phyloP scores from a whole-genome alignment of 2,113 vertebrate species.

The Actenoides lindsayi region DNA sequence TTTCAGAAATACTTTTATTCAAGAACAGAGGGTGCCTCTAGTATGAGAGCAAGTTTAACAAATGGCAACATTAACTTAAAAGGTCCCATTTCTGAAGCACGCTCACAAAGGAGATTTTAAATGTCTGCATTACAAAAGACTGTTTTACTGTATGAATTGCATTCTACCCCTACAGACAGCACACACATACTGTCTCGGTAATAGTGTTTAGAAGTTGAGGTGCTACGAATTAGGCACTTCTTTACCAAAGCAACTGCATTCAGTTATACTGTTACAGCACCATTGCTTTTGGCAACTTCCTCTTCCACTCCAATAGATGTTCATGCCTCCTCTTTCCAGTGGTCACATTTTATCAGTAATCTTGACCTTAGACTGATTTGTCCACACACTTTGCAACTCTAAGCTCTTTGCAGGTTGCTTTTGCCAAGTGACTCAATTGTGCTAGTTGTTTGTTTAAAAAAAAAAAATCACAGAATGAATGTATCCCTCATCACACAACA shows the following conservation, averaged over 20 bases:
- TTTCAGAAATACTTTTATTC: neutral
- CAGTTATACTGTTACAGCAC: neutral
- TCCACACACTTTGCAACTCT: neutral
- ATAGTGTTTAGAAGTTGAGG: neutral
- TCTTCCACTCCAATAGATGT: neutral
- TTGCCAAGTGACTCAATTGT: neutral
- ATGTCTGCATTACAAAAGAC: neutral
- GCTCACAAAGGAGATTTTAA: neutral
- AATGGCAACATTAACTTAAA: neutral
- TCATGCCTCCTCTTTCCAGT: neutral
- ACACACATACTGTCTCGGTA: neutral
- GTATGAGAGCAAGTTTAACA: neutral
- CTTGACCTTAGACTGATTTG: neutral
- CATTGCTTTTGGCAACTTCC: neutral
- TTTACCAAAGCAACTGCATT: neutral
- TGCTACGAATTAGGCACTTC: neutral
- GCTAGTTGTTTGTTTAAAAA: neutral
- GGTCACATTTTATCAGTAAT: neutral
- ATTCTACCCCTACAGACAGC: neutral
- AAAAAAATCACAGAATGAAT: neutral
- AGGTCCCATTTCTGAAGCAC: neutral
- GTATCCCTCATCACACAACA: neutral
- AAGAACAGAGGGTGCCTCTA: neutral
- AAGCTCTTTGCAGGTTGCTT: neutral
- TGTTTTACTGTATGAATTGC: neutral